Evolutionary conservation across 2,888 invertebrate species (phyloP).

Genomic region (Catocala sponsa): DNA sequence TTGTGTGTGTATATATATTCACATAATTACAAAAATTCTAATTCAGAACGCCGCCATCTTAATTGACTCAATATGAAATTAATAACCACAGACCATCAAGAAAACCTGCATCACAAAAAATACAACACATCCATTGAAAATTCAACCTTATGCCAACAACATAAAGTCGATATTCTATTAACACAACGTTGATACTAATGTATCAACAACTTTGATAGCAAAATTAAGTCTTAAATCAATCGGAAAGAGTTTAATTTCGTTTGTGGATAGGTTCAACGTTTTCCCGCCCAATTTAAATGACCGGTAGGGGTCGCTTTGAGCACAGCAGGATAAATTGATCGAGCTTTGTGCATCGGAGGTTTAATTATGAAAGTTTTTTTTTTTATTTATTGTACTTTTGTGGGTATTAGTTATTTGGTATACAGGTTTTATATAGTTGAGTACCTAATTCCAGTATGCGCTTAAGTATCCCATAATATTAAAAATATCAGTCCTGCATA

Average conservation of each 20-base stretch:
- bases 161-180: conserved; percentile 12
- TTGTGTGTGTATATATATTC: too few relatives aligned
- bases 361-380: conserved; percentile 26
- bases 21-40: too few relatives aligned
- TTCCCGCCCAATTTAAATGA: conserved; percentile 22
- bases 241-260: background rate
- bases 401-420: too few relatives aligned
- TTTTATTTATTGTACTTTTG: conserved; percentile 11
- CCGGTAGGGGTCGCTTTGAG: conserved; percentile 37
- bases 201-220: background rate
- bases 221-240: background rate
- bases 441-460: too few relatives aligned
- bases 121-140: conserved; percentile 1
- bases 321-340: conserved; percentile 41
- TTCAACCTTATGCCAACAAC: accelerated
- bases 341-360: conserved; percentile 4
- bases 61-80: conserved; percentile 51
- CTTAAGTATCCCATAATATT: too few relatives aligned
- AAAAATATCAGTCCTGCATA: too few relatives aligned
- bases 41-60: conserved; percentile 50
- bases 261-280: background rate
- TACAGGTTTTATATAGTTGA: too few relatives aligned
- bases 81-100: conserved; percentile 23
- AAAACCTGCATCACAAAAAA: conserved; percentile 11
- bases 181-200: background rate